phyloP scores from a whole-genome alignment of 2,113 vertebrate genomes.

The Neopipo cinnamomea region DNA sequence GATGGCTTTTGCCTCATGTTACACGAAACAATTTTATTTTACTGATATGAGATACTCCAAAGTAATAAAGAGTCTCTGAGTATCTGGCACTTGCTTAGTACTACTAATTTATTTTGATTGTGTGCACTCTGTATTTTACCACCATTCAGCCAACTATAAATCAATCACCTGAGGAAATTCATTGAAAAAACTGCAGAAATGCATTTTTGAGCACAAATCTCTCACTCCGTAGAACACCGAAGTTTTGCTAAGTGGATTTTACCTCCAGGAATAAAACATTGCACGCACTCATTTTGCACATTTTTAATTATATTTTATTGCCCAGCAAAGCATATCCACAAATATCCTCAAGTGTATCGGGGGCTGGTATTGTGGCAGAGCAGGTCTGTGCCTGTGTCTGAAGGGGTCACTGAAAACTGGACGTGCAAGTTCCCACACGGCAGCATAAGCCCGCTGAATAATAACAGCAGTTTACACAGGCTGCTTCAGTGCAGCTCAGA shows the following conservation, averaged over 20 bases:
- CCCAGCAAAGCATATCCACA: not conserved
- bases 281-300: not conserved
- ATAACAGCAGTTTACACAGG: not conserved
- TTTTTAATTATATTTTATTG: not conserved
- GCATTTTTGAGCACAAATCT: not conserved
- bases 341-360: not conserved
- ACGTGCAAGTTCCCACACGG: accelerated
- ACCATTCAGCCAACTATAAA: conserved; percentile 12
- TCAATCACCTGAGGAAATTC: not conserved
- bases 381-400: not conserved
- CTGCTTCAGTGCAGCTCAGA: not conserved
- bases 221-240: not conserved
- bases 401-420: not conserved
- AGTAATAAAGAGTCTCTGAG: not conserved
- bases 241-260: not conserved
- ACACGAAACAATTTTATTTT: not conserved
- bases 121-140: conserved; percentile 16
- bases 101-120: not conserved
- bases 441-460: not conserved
- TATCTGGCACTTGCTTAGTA: not conserved
- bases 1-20: not conserved
- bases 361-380: not conserved
- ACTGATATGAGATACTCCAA: not conserved
- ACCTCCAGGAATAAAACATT: not conserved
- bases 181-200: conserved; percentile 40